Conservation (phyloP, 2,797 vertebrate genomes). For the Centropyge bicolor region DNA sequence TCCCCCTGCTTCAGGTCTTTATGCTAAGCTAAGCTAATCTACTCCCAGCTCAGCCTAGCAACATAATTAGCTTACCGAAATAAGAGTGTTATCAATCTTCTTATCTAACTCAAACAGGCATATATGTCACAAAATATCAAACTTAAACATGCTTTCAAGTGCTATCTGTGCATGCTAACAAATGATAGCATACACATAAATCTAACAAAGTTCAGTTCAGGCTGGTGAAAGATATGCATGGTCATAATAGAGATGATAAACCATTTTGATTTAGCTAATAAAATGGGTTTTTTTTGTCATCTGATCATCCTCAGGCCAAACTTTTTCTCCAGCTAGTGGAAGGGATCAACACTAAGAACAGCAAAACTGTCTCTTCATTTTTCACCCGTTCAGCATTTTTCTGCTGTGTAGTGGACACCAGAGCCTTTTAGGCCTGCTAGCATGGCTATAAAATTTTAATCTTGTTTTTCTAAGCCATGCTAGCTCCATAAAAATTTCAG, state of each 20-base stretch:
- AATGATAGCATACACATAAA: neutral
- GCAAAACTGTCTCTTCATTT: neutral
- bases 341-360: neutral
- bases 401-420: too few species aligned
- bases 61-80: neutral
- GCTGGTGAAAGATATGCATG: neutral
- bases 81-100: neutral
- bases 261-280: neutral
- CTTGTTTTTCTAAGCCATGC: neutral
- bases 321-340: too few species aligned
- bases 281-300: neutral
- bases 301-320: too few species aligned
- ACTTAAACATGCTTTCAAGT: neutral
- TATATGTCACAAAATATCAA: neutral
- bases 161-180: neutral
- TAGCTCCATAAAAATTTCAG: neutral
- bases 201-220: neutral
- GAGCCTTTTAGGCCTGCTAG: neutral
- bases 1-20: neutral
- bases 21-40: neutral
- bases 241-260: neutral
- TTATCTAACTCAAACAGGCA: neutral
- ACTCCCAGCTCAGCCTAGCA: too few species aligned
- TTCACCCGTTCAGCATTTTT: neutral
- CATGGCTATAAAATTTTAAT: neutral